A percentile compares a stretch with the other conserved stretches of the same genome.
phyloP scores from a whole-genome alignment of 1,140 invertebrate genomes.

The Aphelenchoides fujianensis region DNA sequence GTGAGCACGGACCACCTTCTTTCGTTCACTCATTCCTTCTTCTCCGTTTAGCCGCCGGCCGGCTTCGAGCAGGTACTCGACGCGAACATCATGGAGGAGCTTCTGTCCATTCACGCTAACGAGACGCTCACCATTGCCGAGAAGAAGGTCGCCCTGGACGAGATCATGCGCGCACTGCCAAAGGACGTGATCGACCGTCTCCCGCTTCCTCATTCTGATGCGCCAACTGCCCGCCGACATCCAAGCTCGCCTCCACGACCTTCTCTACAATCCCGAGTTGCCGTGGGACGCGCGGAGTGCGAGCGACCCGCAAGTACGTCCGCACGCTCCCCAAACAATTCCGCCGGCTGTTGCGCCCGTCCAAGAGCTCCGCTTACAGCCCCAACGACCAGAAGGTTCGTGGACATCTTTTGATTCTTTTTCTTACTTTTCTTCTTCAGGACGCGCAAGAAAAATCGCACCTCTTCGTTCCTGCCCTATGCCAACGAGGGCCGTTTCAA shows the following conservation, averaged over 20 bases:
- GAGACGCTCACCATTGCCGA: neutral
- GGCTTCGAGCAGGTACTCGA: constrained; percentile 17
- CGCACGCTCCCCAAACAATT: constrained; percentile 16
- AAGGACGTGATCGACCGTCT: constrained; percentile 11
- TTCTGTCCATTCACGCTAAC: constrained; percentile 16
- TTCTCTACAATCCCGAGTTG: neutral
- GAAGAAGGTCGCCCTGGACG: constrained; percentile 14
- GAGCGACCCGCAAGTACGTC: constrained; percentile 3
- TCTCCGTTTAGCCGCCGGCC: constrained; percentile 9
- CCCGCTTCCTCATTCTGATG: neutral
- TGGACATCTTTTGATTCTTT: too few species aligned
- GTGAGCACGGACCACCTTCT: neutral
- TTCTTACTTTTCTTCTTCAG: neutral
- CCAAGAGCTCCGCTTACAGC: neutral
- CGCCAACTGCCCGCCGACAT: constrained; percentile 3
- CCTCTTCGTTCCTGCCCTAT: too few species aligned
- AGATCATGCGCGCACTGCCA: constrained; percentile 4
- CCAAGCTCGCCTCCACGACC: neutral
- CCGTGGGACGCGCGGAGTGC: neutral
- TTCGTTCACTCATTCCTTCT: neutral
- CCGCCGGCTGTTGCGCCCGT: neutral
- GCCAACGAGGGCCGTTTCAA: too few species aligned
- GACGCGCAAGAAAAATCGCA: too few species aligned
- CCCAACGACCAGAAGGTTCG: too few species aligned
- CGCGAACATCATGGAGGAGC: constrained; percentile 7